These are phyloP conservation scores for Automeris io DNA, from an alignment of 2,888 invertebrate genomes.

Conservation along the genomic window DNA sequence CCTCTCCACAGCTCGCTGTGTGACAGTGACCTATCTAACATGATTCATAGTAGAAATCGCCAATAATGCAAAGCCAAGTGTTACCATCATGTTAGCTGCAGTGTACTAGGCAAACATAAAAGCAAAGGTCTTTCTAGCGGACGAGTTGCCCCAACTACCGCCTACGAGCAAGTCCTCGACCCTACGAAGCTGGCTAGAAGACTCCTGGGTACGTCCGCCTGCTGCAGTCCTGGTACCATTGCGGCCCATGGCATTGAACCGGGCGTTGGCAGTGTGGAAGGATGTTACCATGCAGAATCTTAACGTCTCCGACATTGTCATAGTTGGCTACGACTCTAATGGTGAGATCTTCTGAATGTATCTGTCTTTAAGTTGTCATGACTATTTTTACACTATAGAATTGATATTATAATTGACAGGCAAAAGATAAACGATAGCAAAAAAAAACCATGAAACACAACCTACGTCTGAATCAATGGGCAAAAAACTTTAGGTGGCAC, in stretches of 20 bases:
- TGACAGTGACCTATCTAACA: too few species aligned
- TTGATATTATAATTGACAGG: conserved; percentile 2
- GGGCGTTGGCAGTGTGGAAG: conserved; percentile 61
- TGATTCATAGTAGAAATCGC: too few species aligned
- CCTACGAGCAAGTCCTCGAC: conserved; percentile 40
- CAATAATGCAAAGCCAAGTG: too few species aligned
- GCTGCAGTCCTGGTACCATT: conserved; percentile 64
- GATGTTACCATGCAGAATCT: conserved; percentile 48
- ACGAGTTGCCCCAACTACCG: conserved; percentile 21
- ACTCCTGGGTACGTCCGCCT: conserved; percentile 62
- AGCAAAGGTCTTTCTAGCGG: conserved; percentile 36
- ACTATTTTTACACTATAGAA: background rate
- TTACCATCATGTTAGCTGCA: too few species aligned
- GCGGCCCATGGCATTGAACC: conserved; percentile 48
- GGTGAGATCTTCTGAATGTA: conserved; percentile 33
- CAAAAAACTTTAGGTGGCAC: conserved; percentile 1
- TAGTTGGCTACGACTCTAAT: conserved; percentile 66
- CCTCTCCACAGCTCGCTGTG: too few species aligned
- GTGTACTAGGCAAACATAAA: too few species aligned
- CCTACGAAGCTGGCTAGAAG: conserved; percentile 59
- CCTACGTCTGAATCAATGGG: background rate
- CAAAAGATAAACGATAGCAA: background rate
- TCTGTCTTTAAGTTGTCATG: background rate
- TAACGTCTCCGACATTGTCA: conserved; percentile 55
- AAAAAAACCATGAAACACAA: conserved; percentile 2